Evolutionary conservation across 1,140 invertebrate genomes (phyloP).

Genomic region (Heliconius hermathena): DNA sequence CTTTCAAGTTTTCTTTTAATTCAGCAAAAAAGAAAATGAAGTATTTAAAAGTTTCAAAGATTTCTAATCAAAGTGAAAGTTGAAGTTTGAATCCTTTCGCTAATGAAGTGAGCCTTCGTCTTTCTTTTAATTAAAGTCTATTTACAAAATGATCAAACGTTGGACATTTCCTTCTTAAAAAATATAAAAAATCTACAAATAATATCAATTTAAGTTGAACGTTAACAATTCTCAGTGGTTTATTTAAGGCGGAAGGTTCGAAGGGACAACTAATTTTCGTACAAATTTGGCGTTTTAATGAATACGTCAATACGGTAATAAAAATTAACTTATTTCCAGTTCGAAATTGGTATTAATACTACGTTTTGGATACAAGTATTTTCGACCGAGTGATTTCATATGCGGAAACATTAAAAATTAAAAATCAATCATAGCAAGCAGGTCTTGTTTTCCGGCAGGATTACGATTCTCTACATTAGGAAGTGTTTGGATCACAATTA

Average conservation of each 20-base stretch:
- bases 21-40: background rate
- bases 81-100: background rate
- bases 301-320: slow-evolving; percentile 38
- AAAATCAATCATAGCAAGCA: slow-evolving; percentile 58
- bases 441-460: slow-evolving; percentile 66
- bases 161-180: background rate
- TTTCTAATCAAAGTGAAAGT: slow-evolving; percentile 19
- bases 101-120: slow-evolving; percentile 7
- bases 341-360: slow-evolving; percentile 49
- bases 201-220: background rate
- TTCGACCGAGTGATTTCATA: slow-evolving; percentile 71
- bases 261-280: slow-evolving; percentile 17
- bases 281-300: slow-evolving; percentile 28
- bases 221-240: background rate
- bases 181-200: background rate
- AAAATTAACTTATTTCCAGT: slow-evolving; percentile 51
- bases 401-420: slow-evolving; percentile 58
- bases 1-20: background rate
- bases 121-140: slow-evolving; percentile 10
- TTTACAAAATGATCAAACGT: background rate
- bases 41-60: slow-evolving; percentile 3
- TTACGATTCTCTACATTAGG: slow-evolving; percentile 65
- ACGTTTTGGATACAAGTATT: slow-evolving; percentile 48
- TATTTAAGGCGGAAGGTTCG: slow-evolving; percentile 20
- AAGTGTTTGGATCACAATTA: slow-evolving; percentile 61